Percentiles rank a stretch among this genome's conserved stretches.
phyloP scores from a whole-genome alignment of 2,797 vertebrate genomes.

The Limnodromus scolopaceus region DNA sequence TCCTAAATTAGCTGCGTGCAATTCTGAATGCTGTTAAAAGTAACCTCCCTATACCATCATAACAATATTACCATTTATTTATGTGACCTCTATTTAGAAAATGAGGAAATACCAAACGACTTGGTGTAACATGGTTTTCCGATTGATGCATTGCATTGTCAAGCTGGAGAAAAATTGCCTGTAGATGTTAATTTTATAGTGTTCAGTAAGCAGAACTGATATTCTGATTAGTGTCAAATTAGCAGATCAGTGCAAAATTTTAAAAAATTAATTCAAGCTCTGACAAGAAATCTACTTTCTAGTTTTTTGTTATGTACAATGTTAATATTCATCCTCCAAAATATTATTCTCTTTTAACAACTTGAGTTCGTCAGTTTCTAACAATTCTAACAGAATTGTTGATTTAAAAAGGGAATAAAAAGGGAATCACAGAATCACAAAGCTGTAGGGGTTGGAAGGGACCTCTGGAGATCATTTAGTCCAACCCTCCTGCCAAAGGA shows the following conservation, averaged over 20 bases:
- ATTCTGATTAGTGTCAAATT: conserved; percentile 1
- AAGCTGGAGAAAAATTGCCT: neutral
- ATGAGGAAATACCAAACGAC: neutral
- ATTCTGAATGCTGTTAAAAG: neutral
- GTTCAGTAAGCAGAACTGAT: neutral
- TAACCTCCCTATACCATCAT: neutral
- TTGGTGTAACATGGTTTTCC: neutral
- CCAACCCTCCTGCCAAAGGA: too few species aligned
- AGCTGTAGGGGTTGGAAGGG: too few species aligned
- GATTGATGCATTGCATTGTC: neutral
- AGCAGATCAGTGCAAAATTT: neutral
- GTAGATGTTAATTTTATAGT: neutral
- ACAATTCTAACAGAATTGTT: neutral
- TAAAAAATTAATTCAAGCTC: neutral
- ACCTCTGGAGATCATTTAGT: too few species aligned
- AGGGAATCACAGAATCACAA: too few species aligned
- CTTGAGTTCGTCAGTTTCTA: neutral
- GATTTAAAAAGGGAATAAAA: neutral
- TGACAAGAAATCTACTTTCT: neutral
- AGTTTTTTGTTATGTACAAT: neutral
- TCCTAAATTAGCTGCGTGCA: neutral
- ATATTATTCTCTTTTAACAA: neutral
- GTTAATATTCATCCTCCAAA: neutral
- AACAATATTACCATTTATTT: neutral
- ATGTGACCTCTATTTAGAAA: neutral